Evolutionary conservation across 1,140 invertebrate genomes (phyloP), one percentile per base, ranked within the genome.

Genomic region (Drosophila parabipectinata): DNA sequence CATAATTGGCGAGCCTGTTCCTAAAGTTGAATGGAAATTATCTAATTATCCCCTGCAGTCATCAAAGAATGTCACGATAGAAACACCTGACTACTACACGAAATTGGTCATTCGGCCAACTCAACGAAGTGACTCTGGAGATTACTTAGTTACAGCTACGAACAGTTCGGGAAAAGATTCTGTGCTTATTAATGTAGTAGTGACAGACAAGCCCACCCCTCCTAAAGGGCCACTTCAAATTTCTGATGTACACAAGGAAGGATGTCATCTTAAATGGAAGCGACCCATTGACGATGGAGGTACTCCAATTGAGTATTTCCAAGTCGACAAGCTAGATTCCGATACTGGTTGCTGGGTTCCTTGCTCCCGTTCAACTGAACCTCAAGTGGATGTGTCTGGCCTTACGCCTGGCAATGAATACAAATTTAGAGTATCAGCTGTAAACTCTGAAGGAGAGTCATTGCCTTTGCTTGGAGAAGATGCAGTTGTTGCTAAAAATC

Each of bases 401-500:
- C 92, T 99, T 30, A 97, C 95, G 51, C 97, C 97, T 15, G 97
- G 96, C 32, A 96, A 98, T 85, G 97, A 98, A 92, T 99, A 98
- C 91, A 97, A 97, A 92, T 98, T 98, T 94, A 94, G 98, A 61
- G 98, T 99, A 2, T 95, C 96, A 24, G 99, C 99, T 53, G 97
- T 99, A 9, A 99, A 99, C 92, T 94, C 96, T 7, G 98, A 99
- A 92, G 99, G 99, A 32, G 97, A 99, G 93, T 99, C 98, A 2
- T 97, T 97, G 81, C 98, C 98, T 14, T 93, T 99, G n/a, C 95
- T 95, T 72, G 96, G 97, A 0, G 95, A 97, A 32, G 94, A 96
- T 89, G 93, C 96, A 10, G 98, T 99, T 51, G 93, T 97, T 83
- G 98, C 98, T 15, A 99, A 99, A 93, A 98, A 99, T 96, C 98